Conservation (phyloP, 2,113 vertebrate genomes). For the Brienomyrus longianalis region DNA sequence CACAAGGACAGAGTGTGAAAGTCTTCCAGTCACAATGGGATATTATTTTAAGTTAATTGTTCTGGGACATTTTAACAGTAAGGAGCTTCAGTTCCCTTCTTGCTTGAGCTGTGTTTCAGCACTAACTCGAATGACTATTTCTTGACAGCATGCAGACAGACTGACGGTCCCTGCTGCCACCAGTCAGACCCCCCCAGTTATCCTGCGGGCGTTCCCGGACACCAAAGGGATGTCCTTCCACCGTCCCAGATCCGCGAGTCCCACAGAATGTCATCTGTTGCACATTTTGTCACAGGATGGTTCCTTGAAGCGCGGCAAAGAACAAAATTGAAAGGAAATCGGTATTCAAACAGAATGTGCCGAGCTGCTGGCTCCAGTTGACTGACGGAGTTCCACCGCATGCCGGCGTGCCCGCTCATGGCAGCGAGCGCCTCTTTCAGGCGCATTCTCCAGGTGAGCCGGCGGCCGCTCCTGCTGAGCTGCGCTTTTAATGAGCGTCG, state of each 20-base stretch:
- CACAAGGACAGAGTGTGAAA: neutral
- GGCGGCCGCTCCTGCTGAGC: neutral
- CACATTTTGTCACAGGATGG: neutral
- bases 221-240: neutral
- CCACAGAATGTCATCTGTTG: neutral
- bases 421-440: neutral
- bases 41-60: conserved; percentile 1
- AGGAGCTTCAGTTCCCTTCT: neutral
- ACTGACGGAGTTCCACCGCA: neutral
- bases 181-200: neutral
- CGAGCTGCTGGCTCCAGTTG: neutral
- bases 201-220: neutral
- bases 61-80: neutral
- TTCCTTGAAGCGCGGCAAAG: neutral
- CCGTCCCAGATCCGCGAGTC: neutral
- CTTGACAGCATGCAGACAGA: neutral
- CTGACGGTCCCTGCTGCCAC: neutral
- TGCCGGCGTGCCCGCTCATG: neutral
- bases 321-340: neutral
- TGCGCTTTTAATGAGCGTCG: neutral
- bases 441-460: neutral
- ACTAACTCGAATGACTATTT: neutral
- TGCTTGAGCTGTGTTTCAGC: neutral
- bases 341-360: neutral
- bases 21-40: neutral